Evolutionary conservation across 2,113 vertebrate species (phyloP).

Genomic region (Melanerpes aurifrons): DNA sequence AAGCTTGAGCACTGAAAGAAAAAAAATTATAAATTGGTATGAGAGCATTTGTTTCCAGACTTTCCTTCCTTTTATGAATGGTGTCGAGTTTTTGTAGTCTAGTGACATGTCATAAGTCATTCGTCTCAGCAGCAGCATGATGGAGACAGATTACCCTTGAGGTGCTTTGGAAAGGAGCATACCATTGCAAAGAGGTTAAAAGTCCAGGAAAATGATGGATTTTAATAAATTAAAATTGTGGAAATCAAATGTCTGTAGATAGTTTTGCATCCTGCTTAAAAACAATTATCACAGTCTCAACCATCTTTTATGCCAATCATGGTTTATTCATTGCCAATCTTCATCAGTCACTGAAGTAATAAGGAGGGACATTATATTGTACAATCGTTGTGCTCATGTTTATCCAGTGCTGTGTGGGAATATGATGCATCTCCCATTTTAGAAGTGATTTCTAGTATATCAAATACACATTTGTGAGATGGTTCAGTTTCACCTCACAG

Average conservation of each 20-base stretch:
- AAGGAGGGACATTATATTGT: not conserved
- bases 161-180: not conserved
- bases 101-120: not conserved
- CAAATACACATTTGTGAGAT: not conserved
- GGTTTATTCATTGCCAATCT: not conserved
- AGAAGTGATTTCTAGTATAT: not conserved
- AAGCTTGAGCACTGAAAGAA: not conserved
- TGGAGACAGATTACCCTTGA: not conserved
- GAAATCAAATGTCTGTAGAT: not conserved
- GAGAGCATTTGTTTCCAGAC: not conserved
- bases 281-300: not conserved
- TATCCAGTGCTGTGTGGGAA: not conserved
- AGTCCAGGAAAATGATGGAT: not conserved
- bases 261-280: not conserved
- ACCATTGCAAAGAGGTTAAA: not conserved
- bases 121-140: not conserved
- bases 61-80: not conserved
- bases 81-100: not conserved
- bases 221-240: not conserved
- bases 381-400: not conserved
- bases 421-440: not conserved
- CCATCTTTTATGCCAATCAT: not conserved
- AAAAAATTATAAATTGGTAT: slow-evolving; percentile 2
- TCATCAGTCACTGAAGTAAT: not conserved
- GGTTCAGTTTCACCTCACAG: not conserved